These are phyloP conservation scores for Willowsia nigromaculata DNA, from an alignment of 2,888 invertebrate genomes.

Conservation along the genomic window DNA sequence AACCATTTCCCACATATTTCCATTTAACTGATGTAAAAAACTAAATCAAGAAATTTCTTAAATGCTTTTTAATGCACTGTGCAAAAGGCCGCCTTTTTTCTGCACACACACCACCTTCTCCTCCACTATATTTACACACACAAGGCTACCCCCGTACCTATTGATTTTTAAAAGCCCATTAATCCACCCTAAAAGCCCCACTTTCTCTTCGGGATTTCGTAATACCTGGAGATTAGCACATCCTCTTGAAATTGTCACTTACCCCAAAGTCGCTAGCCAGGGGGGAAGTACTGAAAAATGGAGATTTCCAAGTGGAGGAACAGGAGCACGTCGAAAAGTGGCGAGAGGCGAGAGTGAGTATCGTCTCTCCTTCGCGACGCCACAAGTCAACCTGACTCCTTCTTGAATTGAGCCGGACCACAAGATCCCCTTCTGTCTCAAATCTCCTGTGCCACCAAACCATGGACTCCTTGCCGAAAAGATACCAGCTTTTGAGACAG, in stretches of 20 bases:
- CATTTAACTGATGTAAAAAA: no score
- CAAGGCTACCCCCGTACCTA: neutral
- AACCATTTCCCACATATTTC: no score
- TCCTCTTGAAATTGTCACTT: neutral
- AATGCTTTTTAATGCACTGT: neutral
- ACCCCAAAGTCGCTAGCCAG: slow-evolving; percentile 3
- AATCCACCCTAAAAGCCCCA: neutral
- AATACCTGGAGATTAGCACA: neutral
- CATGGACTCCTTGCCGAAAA: neutral
- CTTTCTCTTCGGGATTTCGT: neutral
- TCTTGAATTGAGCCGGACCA: slow-evolving; percentile 54
- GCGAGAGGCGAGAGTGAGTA: slow-evolving; percentile 75
- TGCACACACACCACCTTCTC: neutral
- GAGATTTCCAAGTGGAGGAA: slow-evolving; percentile 16
- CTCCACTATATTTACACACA: neutral
- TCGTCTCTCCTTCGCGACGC: slow-evolving; percentile 77
- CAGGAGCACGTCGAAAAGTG: slow-evolving; percentile 76
- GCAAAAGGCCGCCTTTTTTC: slow-evolving; percentile 56
- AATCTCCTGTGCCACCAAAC: neutral
- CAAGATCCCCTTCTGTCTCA: slow-evolving; percentile 62
- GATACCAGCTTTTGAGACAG: slow-evolving; percentile 29
- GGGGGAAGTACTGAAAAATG: slow-evolving; percentile 59
- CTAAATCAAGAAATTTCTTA: no score
- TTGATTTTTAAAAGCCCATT: neutral
- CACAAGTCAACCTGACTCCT: slow-evolving; percentile 76